Evolutionary conservation across 2,888 invertebrate genomes (phyloP).

Genomic region (Lithophane socia): DNA sequence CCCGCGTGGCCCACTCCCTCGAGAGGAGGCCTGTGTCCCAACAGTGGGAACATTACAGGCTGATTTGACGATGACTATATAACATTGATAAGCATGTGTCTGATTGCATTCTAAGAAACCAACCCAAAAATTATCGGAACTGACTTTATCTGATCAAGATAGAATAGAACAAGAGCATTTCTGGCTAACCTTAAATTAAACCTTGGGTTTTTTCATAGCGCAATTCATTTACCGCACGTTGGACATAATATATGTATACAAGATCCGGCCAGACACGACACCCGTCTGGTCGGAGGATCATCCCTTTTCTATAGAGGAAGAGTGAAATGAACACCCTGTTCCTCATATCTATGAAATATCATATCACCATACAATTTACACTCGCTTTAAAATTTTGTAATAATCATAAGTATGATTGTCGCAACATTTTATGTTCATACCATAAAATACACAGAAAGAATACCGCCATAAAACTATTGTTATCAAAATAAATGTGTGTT

Average conservation of each 20-base stretch:
- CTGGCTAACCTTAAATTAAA: neutral
- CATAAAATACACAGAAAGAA: constrained; percentile 32
- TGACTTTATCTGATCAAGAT: constrained; percentile 32
- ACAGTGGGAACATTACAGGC: too few relatives aligned
- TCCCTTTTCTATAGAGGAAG: too few relatives aligned
- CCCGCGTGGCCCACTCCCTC: too few relatives aligned
- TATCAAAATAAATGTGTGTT: constrained; percentile 36
- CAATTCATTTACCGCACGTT: too few relatives aligned
- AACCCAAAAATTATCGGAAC: constrained; percentile 4
- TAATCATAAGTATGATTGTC: neutral
- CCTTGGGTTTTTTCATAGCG: neutral
- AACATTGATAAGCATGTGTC: neutral
- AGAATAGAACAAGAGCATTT: neutral
- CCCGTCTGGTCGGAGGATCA: too few relatives aligned
- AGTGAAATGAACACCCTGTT: too few relatives aligned
- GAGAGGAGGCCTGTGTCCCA: too few relatives aligned
- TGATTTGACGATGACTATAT: neutral
- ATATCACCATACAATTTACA: too few relatives aligned
- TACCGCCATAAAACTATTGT: constrained; percentile 22
- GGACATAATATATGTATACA: too few relatives aligned
- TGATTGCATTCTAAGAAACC: neutral
- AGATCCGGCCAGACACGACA: too few relatives aligned
- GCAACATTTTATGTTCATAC: constrained; percentile 23
- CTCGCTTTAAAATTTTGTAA: neutral
- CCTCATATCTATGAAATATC: too few relatives aligned